Evolutionary conservation across 2,888 invertebrate genomes (phyloP).

Genomic region (Blastobasis lacticolella): DNA sequence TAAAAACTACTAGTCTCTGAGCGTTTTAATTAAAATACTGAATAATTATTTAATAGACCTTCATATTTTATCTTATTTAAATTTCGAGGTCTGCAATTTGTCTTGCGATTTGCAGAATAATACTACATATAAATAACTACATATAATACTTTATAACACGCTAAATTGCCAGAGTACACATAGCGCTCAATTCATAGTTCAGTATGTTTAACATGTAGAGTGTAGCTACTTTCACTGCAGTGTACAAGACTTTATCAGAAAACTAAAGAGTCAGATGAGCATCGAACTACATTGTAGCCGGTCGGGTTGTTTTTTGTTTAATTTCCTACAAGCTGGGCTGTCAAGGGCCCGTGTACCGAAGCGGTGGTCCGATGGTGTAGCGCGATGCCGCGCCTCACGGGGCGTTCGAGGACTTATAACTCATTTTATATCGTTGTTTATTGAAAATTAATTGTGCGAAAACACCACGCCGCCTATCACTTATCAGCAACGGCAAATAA

Average conservation of each 20-base stretch:
- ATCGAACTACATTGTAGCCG: too few relatives aligned
- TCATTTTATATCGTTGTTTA: conserved; percentile 50
- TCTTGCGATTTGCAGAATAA: too few relatives aligned
- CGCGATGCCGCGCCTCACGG: conserved; percentile 38
- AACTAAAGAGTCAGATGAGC: too few relatives aligned
- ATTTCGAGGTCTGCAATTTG: too few relatives aligned
- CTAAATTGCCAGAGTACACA: too few relatives aligned
- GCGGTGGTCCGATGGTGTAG: conserved; percentile 41
- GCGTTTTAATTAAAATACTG: conserved; percentile 11
- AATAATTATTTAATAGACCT: too few relatives aligned
- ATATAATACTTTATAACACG: too few relatives aligned
- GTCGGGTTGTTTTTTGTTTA: too few relatives aligned
- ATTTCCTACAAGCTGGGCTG: conserved; percentile 19
- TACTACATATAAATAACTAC: too few relatives aligned
- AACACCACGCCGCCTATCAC: conserved; percentile 31
- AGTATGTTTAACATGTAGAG: too few relatives aligned
- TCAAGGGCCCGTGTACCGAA: conserved; percentile 31
- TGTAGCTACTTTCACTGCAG: conserved; percentile 6
- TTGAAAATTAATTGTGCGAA: conserved; percentile 61
- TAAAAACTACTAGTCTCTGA: conserved; percentile 18
- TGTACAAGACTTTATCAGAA: neutral
- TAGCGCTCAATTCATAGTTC: too few relatives aligned
- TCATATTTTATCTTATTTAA: too few relatives aligned
- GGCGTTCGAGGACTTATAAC: conserved; percentile 34
- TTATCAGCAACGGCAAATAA: conserved; percentile 28